Base-by-base conservation (phyloP, 2,797 vertebrate species). In the Pangasius macronema region DNA sequence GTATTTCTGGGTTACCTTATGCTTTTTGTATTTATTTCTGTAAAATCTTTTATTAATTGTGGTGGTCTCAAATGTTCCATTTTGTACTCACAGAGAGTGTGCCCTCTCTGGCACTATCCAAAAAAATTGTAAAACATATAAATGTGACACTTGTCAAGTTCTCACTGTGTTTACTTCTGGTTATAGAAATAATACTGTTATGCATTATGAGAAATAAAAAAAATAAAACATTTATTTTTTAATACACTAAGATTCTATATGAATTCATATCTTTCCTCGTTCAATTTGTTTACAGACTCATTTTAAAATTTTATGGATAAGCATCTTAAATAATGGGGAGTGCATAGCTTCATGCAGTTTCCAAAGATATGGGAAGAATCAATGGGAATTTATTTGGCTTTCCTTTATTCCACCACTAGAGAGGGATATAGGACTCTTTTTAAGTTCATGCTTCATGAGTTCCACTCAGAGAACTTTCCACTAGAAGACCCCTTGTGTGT, bases 351-450 rank as follows among this genome's bases (percentile, higher is more conserved):
- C 27, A 30, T n/a, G 27, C 42, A n/a, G 16, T 75, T n/a, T 22
- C 33, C 3, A 49, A 13, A 13, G 5, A n/a, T 72, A 42, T 49
- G 11, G 2, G 2, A 3, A 53, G 30, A 53, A 53, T 30, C 6
- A 75, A n/a, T 27, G n/a, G n/a, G 13, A n/a, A 14, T 2, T 76
- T 75, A 22, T 55, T 55, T 82, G 70, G 9, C 5, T 84, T 88
- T 87, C 39, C n/a, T 72, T 5, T 27, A 72, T 63, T 72, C 30
- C 5, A 79, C 85, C 90, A 87, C 86, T 83, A 89, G 85, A 88
- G 86, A 1, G 85, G 24, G 49, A 14, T 82, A 65, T 83, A 30
- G 55, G 20, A 59, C 57, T 59, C 42, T 61, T 59, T 79, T 42
- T 77, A 53, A 67, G 36, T 1, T 42, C 11, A 11, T 5, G 30